These are phyloP conservation scores for Thalassophryne amazonica DNA, from an alignment of 2,797 vertebrate genomes.

Conservation along the genomic window DNA sequence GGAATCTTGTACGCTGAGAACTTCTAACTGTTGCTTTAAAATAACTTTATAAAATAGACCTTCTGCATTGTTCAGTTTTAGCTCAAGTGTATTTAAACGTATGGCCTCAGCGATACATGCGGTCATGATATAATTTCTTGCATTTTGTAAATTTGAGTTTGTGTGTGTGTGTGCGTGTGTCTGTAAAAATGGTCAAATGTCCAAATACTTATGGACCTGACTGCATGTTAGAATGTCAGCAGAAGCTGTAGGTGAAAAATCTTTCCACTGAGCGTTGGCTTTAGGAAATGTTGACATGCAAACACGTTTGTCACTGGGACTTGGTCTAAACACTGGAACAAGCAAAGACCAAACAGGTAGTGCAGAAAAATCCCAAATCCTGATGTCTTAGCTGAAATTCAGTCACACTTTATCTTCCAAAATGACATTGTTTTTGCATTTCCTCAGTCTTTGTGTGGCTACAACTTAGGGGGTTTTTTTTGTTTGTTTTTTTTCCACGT, in stretches of 20 bases:
- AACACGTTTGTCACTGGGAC: constrained; percentile 67
- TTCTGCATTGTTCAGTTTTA: no score
- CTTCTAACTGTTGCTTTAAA: no score
- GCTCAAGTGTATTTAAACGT: no score
- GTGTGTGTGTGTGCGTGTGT: no score
- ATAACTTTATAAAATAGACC: no score
- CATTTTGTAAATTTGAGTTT: no score
- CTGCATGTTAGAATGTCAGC: no score
- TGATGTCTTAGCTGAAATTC: background rate
- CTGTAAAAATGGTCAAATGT: no score
- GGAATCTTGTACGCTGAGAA: no score
- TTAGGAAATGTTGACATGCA: constrained; percentile 68
- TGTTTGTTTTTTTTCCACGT: background rate
- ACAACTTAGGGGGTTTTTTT: background rate
- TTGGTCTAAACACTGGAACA: constrained; percentile 9
- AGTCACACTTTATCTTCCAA: background rate
- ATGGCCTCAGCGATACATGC: no score
- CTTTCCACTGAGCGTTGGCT: constrained; percentile 36
- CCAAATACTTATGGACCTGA: no score
- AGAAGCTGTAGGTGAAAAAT: constrained; percentile 44
- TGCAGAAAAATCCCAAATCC: background rate
- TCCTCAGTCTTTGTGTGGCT: background rate
- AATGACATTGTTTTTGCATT: background rate
- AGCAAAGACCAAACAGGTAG: constrained; percentile 26
- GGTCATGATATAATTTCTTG: no score